These are phyloP conservation scores for Yoshiicerus persimilis DNA, from an alignment of 1,140 invertebrate species.

Conservation along the genomic window DNA sequence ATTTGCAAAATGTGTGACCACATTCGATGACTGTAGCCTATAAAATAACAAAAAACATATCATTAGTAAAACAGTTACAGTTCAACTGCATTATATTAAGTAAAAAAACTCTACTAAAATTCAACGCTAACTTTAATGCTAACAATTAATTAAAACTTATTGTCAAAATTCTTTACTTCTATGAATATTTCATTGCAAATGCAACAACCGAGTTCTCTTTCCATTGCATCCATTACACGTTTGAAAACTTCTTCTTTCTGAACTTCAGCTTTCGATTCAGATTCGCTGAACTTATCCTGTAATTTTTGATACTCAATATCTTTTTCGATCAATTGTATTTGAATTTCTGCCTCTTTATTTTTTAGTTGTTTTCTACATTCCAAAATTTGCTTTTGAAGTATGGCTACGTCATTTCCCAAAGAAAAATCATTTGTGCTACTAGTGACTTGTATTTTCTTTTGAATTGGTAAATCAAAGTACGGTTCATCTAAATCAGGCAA, in stretches of 20 bases:
- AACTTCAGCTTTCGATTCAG: conserved; percentile 18
- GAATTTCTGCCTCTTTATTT: background rate
- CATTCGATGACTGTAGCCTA: conserved; percentile 71
- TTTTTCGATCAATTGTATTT: background rate
- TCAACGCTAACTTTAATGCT: too few species aligned
- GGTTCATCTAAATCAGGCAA: background rate
- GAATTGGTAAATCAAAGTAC: too few species aligned
- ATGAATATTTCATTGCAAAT: conserved; percentile 79
- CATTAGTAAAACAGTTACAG: conserved; percentile 32
- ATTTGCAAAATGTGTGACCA: conserved; percentile 74
- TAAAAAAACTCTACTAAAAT: too few species aligned
- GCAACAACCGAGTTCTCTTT: conserved; percentile 73
- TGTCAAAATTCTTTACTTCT: conserved; percentile 50
- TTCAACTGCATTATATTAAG: background rate
- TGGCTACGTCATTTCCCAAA: background rate
- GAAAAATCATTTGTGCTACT: background rate
- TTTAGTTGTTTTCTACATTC: background rate
- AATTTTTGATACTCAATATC: background rate
- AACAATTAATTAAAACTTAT: too few species aligned
- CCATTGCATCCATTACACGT: conserved; percentile 67
- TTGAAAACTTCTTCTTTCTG: conserved; percentile 57
- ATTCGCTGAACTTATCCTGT: background rate
- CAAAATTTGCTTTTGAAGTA: background rate
- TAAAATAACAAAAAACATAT: too few species aligned
- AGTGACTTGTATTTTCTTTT: background rate